Evolutionary conservation across 2,888 invertebrate species (phyloP).

Genomic region (Heliconius ethilla): DNA sequence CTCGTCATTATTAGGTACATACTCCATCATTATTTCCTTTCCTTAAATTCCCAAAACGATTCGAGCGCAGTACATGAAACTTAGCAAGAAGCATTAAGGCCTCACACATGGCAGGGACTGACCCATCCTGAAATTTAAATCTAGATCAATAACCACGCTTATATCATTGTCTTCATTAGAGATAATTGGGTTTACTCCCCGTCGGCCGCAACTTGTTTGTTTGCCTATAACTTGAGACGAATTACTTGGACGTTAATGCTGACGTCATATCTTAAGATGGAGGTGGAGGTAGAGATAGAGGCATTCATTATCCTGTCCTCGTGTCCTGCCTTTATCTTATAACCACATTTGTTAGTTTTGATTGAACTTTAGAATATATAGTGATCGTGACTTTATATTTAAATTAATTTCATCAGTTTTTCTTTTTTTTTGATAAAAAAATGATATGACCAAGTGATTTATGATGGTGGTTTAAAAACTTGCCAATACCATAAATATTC

Average conservation of each 20-base stretch:
- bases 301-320: conserved; percentile 39
- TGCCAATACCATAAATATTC: too few relatives aligned
- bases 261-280: conserved; percentile 44
- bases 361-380: conserved; percentile 10
- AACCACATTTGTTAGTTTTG: conserved; percentile 35
- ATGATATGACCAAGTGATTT: too few relatives aligned
- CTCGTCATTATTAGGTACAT: neutral
- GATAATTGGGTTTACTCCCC: conserved; percentile 82
- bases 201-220: conserved; percentile 78
- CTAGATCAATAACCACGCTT: conserved; percentile 83
- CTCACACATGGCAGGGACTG: conserved; percentile 79
- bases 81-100: conserved; percentile 81
- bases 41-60: conserved; percentile 55
- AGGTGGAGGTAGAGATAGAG: neutral
- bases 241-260: conserved; percentile 71
- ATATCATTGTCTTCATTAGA: conserved; percentile 84
- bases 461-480: too few relatives aligned
- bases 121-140: conserved; percentile 83
- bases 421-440: too few relatives aligned
- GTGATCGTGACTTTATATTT: neutral
- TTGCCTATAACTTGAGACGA: conserved; percentile 80
- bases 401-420: neutral
- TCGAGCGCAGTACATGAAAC: conserved; percentile 58
- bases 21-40: neutral
- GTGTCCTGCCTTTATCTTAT: conserved; percentile 37